Conservation (phyloP, 2,888 invertebrate genomes). For the Drosophila mimetica region DNA sequence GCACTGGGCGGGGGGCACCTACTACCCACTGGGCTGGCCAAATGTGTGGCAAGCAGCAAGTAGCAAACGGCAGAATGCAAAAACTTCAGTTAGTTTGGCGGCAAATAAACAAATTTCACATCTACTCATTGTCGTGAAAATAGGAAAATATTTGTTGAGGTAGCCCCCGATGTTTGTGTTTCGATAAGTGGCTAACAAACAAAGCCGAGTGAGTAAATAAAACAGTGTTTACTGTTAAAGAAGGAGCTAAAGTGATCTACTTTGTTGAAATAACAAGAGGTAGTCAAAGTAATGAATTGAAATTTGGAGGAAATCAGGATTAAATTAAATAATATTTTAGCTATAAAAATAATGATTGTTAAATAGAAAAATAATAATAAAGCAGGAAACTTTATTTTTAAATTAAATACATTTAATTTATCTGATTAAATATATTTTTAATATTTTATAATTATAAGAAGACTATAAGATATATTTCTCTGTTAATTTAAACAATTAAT, state of each 20-base stretch:
- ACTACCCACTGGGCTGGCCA: conserved; percentile 37
- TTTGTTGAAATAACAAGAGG: not conserved
- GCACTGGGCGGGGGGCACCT: conserved; percentile 28
- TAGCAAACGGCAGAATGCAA: conserved; percentile 31
- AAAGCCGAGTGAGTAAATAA: conserved; percentile 24
- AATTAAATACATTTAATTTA: too few species aligned
- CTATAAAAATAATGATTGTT: too few species aligned
- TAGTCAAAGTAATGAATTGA: not conserved
- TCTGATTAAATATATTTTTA: too few species aligned
- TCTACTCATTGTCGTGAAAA: conserved; percentile 13
- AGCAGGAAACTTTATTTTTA: too few species aligned
- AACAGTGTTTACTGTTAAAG: not conserved
- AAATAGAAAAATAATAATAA: too few species aligned
- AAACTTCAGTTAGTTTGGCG: conserved; percentile 27
- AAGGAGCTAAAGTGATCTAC: conserved; percentile 12
- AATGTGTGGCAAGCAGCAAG: conserved; percentile 32
- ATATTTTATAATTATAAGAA: too few species aligned
- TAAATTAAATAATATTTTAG: too few species aligned
- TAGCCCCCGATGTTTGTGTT: conserved; percentile 34
- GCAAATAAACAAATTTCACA: conserved; percentile 44
- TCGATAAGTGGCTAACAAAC: conserved; percentile 41
- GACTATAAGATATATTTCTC: too few species aligned
- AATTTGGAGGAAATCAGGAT: not conserved
- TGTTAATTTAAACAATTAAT: too few species aligned
- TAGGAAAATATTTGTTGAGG: conserved; percentile 24